Conservation (phyloP, 2,797 vertebrate genomes). For the Melanotaenia boesemani region DNA sequence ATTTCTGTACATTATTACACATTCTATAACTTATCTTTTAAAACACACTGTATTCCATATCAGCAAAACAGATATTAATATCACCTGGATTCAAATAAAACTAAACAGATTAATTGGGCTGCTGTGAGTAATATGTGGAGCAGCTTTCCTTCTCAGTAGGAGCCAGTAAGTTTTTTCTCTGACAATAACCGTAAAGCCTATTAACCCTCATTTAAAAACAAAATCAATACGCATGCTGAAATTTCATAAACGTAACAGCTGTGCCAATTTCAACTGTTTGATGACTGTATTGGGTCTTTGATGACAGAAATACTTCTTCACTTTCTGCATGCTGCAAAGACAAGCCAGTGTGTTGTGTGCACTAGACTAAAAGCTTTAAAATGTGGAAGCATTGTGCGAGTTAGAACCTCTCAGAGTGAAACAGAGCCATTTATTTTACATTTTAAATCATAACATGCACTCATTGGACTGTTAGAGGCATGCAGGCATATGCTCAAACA, state of each 20-base stretch:
- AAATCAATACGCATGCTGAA: background rate
- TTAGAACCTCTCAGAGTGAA: conserved; percentile 8
- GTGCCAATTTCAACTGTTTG: background rate
- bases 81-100: background rate
- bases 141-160: background rate
- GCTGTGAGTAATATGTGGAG: conserved; percentile 17
- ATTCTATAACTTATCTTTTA: background rate
- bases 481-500: background rate
- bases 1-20: background rate
- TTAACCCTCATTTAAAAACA: background rate
- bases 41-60: background rate
- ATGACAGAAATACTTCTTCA: conserved; percentile 1
- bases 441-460: background rate
- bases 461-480: background rate
- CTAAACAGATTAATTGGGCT: background rate
- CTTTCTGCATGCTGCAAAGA: background rate
- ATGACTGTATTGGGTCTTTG: background rate
- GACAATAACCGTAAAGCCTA: background rate
- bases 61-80: background rate
- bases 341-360: background rate
- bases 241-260: conserved; percentile 5
- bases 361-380: conserved; percentile 14
- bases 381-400: background rate
- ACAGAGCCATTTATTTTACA: conserved; percentile 37
- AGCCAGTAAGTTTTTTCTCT: background rate